A percentile compares a stretch with the other conserved stretches of the same genome.
These are phyloP conservation scores for Phoenicopterus ruber DNA, from an alignment of 2,113 vertebrate species.

Conservation along the genomic window DNA sequence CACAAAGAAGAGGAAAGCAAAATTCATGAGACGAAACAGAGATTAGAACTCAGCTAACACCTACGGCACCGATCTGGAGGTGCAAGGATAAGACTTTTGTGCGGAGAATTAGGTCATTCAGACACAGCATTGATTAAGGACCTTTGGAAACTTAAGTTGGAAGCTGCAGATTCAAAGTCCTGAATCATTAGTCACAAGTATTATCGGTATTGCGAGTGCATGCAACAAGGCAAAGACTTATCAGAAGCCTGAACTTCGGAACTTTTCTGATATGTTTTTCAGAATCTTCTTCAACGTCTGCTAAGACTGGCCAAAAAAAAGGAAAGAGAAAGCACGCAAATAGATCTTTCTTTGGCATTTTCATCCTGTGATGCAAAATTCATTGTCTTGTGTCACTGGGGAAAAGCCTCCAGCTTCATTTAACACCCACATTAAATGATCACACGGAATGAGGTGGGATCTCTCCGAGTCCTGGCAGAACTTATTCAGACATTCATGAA, in stretches of 20 bases:
- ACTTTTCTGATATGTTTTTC: neutral
- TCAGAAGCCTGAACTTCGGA: neutral
- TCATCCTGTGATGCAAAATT: neutral
- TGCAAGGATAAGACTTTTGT: neutral
- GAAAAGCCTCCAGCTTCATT: neutral
- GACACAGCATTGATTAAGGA: neutral
- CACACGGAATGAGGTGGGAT: neutral
- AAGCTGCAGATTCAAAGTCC: neutral
- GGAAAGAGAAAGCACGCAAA: neutral
- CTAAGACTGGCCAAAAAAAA: neutral
- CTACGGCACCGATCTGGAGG: rapidly evolving
- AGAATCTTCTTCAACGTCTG: neutral
- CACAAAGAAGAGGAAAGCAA: neutral
- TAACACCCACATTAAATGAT: neutral
- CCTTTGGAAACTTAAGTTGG: neutral
- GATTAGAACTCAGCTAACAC: neutral
- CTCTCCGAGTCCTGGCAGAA: neutral
- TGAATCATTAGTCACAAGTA: neutral
- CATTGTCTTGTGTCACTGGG: neutral
- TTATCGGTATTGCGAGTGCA: rapidly evolving
- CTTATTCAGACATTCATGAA: neutral
- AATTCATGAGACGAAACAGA: neutral
- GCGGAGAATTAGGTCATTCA: neutral
- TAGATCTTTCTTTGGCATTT: neutral
- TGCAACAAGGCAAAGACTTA: neutral